These are phyloP conservation scores for Australoheros scitulus DNA, from an alignment of 2,113 vertebrate genomes.

Conservation along the genomic window DNA sequence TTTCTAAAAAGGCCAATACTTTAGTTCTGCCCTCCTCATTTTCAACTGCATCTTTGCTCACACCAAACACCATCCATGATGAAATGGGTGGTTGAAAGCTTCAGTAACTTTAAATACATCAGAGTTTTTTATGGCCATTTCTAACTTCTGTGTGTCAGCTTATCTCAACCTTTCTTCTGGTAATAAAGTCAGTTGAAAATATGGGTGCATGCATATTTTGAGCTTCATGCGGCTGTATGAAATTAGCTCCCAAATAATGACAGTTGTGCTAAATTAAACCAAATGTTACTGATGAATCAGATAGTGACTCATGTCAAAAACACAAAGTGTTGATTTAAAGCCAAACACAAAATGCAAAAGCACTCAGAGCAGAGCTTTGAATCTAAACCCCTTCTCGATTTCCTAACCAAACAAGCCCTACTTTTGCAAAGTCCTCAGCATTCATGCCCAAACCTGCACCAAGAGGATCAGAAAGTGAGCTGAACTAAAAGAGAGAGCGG, in stretches of 20 bases:
- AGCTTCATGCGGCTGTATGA: neutral
- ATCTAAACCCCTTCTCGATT: constrained; percentile 4
- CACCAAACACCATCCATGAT: neutral
- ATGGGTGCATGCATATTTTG: neutral
- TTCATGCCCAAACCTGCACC: constrained; percentile 54
- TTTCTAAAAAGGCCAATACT: neutral
- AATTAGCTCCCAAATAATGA: neutral
- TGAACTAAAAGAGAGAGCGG: neutral
- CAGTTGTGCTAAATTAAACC: neutral
- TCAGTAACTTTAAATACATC: neutral
- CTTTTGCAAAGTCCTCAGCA: neutral
- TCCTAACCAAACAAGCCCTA: constrained; percentile 35
- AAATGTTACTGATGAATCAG: constrained; percentile 27
- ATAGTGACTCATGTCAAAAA: neutral
- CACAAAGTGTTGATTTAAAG: constrained; percentile 9
- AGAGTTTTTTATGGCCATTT: no score
- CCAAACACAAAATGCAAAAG: constrained; percentile 6
- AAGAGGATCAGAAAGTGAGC: constrained; percentile 25
- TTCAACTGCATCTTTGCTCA: neutral
- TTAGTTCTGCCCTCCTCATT: neutral
- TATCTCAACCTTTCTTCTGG: neutral
- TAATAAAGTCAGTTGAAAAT: neutral
- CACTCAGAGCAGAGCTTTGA: neutral
- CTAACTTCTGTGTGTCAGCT: neutral
- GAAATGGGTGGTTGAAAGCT: neutral